Percentiles rank a stretch among this genome's conserved stretches.
phyloP scores from a whole-genome alignment of 2,797 vertebrate genomes.

The Nannoperca obscura region DNA sequence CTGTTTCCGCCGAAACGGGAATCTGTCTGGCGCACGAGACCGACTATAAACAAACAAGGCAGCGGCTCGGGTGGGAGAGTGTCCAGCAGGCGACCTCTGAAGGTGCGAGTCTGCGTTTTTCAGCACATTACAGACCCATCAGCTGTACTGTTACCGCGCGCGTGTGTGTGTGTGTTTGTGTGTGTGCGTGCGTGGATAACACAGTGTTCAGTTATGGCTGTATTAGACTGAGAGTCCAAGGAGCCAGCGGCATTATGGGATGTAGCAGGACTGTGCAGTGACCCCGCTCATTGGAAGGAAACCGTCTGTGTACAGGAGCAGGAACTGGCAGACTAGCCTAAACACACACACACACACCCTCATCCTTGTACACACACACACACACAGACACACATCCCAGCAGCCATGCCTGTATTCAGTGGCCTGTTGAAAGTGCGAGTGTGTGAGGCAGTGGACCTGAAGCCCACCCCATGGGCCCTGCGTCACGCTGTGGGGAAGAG shows the following conservation, averaged over 20 bases:
- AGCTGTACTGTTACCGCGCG: conserved; percentile 40
- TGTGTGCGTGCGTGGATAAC: conserved; percentile 42
- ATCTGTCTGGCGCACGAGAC: conserved; percentile 57
- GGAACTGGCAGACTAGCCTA: conserved; percentile 63
- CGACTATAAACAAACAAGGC: conserved; percentile 80
- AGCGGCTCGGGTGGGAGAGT: conserved; percentile 43
- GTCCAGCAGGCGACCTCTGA: conserved; percentile 45
- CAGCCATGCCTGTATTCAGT: conserved; percentile 98
- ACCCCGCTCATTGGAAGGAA: conserved; percentile 76
- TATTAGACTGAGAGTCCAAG: conserved; percentile 66
- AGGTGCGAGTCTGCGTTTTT: conserved; percentile 56
- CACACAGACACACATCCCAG: conserved; percentile 3
- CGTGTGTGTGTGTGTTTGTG: not conserved
- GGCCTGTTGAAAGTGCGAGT: conserved; percentile 98
- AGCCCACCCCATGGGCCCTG: conserved; percentile 98
- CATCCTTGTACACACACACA: conserved; percentile 9
- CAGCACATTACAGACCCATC: conserved; percentile 32
- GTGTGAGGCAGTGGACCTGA: conserved; percentile 97
- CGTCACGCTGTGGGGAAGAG: conserved; percentile 97
- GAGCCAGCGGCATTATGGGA: conserved; percentile 74
- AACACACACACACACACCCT: conserved; percentile 45
- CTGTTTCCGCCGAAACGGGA: conserved; percentile 64
- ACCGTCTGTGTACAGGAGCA: conserved; percentile 66
- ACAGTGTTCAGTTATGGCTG: conserved; percentile 64
- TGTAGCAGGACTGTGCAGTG: conserved; percentile 80